These are phyloP conservation scores for Scylla paramamosain DNA, from an alignment of 1,140 invertebrate species.

Conservation along the genomic window DNA sequence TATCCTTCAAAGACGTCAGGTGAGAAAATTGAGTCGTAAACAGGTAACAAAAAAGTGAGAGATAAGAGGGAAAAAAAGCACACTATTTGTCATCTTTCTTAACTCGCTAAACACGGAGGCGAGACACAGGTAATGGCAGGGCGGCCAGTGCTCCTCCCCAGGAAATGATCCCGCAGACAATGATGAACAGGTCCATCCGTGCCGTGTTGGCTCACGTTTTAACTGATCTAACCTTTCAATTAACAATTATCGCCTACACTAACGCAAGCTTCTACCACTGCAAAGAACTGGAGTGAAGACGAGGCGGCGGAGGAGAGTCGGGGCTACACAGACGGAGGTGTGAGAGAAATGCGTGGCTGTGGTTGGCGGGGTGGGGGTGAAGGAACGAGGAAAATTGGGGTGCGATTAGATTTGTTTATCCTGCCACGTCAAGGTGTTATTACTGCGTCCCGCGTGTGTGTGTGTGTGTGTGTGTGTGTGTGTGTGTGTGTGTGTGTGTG, in stretches of 20 bases:
- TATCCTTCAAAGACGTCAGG: conserved; percentile 43
- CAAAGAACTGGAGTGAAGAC: not conserved
- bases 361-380: not conserved
- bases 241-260: conserved; percentile 26
- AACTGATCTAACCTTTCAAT: conserved; percentile 34
- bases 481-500: conserved; percentile 20
- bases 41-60: conserved; percentile 26
- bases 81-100: conserved; percentile 54
- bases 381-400: conserved; percentile 9
- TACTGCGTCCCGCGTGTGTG: conserved; percentile 29
- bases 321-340: no score
- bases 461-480: conserved; percentile 5
- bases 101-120: not conserved
- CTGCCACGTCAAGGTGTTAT: conserved; percentile 9
- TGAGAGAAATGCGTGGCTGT: not conserved
- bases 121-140: not conserved
- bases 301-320: no score
- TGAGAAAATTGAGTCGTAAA: conserved; percentile 33
- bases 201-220: not conserved
- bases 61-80: not conserved
- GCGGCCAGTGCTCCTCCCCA: not conserved
- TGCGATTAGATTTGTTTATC: conserved; percentile 45
- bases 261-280: not conserved
- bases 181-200: not conserved
- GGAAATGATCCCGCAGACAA: not conserved